Base-by-base conservation (phyloP, 2,888 invertebrate genomes). In the Metopia argyrocephala region DNA sequence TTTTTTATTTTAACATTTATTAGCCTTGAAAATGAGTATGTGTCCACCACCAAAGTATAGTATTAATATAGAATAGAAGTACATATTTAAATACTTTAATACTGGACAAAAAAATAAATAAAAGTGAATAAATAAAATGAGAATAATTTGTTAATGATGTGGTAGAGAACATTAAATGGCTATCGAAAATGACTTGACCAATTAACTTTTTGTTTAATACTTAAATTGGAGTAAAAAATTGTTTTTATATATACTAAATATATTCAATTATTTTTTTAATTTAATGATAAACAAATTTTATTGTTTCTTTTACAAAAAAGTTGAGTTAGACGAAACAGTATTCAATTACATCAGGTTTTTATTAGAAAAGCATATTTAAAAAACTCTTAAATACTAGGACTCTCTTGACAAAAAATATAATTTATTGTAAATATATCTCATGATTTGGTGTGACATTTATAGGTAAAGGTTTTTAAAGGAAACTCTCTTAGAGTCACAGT, bases 71-170 rank as follows among this genome's bases (percentile, higher is more conserved):
- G n/a, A n/a, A 38, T 3, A 64, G 31, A 69, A 56, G 31, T 31
- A 31, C 46, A 48, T 18, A 28, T 25, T 57, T 57, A 57, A 71
- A 71, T 23, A 38, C 52, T 52, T 54, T 25, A 3, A 45, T 15
- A 62, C 54, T 54, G 48, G 23, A 31, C 20, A 3, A 4, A 2
- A n/a, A 25, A 23, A 21, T 27, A 45, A 61, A 21, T 12, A 57
- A 23, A 50, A 59, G 9, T 23, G 3, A 31, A 31, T 12, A 38
- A 12, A 38, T 38, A 12, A 12, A 38, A 15, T 3, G 38, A 38
- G 12, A 61, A 12, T 38, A 74, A 74, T 61, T 76, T 56, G 68
- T 61, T 61, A 76, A 76, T 76, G 23, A 61, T 69, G 61, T 62
- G 31, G 23, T 31, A n/a, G 52, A 59, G 4, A 15, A 31, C 23